Percentiles rank a stretch among this genome's conserved stretches.
Evolutionary conservation across 1,140 invertebrate genomes (phyloP).

Genomic region (Polypedilum pembai): DNA sequence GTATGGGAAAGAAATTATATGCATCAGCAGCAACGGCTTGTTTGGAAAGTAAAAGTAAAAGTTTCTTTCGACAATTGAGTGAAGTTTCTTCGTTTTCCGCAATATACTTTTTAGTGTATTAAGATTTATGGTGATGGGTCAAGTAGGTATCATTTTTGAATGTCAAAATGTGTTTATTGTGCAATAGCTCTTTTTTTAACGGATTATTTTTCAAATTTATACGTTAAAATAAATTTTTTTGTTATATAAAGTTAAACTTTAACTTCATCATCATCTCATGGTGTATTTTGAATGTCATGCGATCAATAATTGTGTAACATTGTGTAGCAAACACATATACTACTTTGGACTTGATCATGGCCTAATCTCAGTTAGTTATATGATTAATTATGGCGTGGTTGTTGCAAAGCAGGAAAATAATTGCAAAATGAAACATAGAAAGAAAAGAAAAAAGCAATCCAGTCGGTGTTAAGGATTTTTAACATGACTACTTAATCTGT

Average conservation of each 20-base stretch:
- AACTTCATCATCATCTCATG: too few relatives aligned
- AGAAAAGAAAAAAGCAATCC: neutral
- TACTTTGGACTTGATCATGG: neutral
- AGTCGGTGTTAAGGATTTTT: slow-evolving; percentile 7
- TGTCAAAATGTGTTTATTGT: too few relatives aligned
- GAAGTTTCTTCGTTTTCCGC: too few relatives aligned
- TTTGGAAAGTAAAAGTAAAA: slow-evolving; percentile 6
- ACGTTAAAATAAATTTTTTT: too few relatives aligned
- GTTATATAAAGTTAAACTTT: too few relatives aligned
- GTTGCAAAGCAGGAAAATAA: slow-evolving; percentile 1
- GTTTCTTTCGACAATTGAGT: neutral
- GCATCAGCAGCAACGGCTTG: neutral
- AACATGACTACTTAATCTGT: neutral
- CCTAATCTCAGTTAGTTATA: neutral
- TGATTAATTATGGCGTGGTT: slow-evolving; percentile 20
- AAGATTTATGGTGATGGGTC: too few relatives aligned
- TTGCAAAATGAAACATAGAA: slow-evolving; percentile 12
- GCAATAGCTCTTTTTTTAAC: too few relatives aligned
- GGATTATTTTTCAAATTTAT: too few relatives aligned
- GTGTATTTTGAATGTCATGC: neutral
- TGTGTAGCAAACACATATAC: neutral
- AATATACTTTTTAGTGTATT: too few relatives aligned
- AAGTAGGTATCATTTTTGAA: too few relatives aligned
- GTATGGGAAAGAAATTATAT: neutral
- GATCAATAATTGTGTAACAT: neutral